Percentiles rank a stretch among this genome's conserved stretches.
Evolutionary conservation across 2,888 invertebrate species (phyloP).

Genomic region (Latheticus oryzae): DNA sequence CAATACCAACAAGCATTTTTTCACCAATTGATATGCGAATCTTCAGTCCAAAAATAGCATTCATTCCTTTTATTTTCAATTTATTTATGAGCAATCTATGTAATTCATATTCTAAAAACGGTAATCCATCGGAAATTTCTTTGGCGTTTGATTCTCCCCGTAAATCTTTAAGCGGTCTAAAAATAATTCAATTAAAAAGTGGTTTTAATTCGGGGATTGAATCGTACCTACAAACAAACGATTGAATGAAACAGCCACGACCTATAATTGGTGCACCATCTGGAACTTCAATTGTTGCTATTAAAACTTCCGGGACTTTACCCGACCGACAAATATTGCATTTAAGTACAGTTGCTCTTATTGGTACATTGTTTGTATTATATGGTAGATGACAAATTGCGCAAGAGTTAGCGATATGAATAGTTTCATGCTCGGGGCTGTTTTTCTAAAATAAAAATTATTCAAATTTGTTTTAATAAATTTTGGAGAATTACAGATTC

Average conservation of each 20-base stretch:
- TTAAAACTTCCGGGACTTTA: slow-evolving; percentile 90
- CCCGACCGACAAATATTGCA: slow-evolving; percentile 81
- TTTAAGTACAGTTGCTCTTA: slow-evolving; percentile 78
- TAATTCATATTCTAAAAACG: slow-evolving; percentile 95
- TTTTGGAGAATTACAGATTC: slow-evolving; percentile 19
- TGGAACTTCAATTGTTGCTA: slow-evolving; percentile 90
- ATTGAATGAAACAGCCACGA: slow-evolving; percentile 76
- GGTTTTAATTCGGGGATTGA: background rate
- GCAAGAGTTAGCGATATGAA: slow-evolving; percentile 47
- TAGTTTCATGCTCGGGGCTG: slow-evolving; percentile 58
- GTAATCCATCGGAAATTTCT: slow-evolving; percentile 94
- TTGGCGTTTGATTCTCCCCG: slow-evolving; percentile 89
- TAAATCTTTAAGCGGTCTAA: slow-evolving; percentile 78
- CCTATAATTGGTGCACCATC: slow-evolving; percentile 79
- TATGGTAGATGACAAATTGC: slow-evolving; percentile 86
- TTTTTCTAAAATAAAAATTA: slow-evolving; percentile 46
- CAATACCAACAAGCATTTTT: slow-evolving; percentile 86
- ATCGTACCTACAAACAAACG: slow-evolving; percentile 73
- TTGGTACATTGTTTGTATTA: slow-evolving; percentile 76
- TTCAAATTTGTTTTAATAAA: slow-evolving; percentile 1
- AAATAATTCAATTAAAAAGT: slow-evolving; percentile 3
- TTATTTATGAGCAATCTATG: slow-evolving; percentile 92
- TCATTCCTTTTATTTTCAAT: slow-evolving; percentile 93
- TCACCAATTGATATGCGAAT: slow-evolving; percentile 82
- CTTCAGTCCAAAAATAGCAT: slow-evolving; percentile 89